Conservation (phyloP, 2,113 vertebrate species). For the Ophiodon elongatus region DNA sequence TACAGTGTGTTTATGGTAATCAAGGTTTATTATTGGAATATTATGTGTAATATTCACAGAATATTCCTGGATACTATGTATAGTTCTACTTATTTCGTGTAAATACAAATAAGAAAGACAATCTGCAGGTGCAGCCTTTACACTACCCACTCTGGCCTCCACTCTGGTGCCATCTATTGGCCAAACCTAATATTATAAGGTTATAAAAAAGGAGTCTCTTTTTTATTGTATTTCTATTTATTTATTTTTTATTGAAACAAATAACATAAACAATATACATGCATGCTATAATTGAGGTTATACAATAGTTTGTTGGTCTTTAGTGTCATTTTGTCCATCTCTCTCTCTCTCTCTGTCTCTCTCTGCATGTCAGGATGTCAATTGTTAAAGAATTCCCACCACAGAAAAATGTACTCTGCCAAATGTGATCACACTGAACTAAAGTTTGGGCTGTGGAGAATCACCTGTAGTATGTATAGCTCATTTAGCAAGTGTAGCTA, state of each 20-base stretch:
- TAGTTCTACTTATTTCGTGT: background rate
- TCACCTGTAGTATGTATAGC: background rate
- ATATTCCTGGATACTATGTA: slow-evolving; percentile 23
- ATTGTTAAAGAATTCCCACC: background rate
- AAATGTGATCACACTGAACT: background rate
- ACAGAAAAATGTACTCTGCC: background rate
- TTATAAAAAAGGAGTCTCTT: background rate
- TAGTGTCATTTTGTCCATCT: background rate
- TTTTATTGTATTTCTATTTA: background rate
- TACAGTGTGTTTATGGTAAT: slow-evolving; percentile 18
- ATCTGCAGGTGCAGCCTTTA: background rate
- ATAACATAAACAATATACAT: background rate
- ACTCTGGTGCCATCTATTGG: slow-evolving; percentile 55
- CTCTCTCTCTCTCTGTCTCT: background rate
- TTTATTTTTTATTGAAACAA: background rate
- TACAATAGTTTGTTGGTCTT: background rate
- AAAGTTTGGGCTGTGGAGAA: background rate
- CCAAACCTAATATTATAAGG: background rate
- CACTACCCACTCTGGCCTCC: background rate
- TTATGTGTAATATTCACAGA: slow-evolving; percentile 1
- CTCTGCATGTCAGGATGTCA: background rate
- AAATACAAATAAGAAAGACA: background rate
- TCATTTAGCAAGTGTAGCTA: background rate
- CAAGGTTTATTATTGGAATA: background rate
- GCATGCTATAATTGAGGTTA: background rate